Base-by-base conservation (phyloP, 1,140 invertebrate species). In the Leptestheria dahalacensis region DNA sequence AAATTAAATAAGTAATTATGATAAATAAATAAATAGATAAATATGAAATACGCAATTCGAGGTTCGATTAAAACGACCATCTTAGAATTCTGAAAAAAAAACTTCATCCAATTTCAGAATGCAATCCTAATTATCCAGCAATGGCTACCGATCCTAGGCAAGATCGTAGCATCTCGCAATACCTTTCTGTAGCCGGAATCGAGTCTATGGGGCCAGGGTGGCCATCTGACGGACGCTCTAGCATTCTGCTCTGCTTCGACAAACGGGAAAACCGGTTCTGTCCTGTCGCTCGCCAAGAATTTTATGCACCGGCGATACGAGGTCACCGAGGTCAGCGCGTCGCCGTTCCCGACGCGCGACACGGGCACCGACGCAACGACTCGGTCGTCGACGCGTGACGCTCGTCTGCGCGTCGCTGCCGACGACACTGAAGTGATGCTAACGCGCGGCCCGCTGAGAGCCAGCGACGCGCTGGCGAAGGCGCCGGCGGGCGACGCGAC, bases 161-260 rank as follows among this genome's bases (percentile, higher is more conserved):
- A 41, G 6, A 41, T 9, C 6, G 33, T 41, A 25, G n/a, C n/a
- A n/a, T n/a, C n/a, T n/a, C n/a, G n/a, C n/a, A 47, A 10, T 48
- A 61, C 61, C 61, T 61, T 61, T 47, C 28, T 15, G 15, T 21
- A 47, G 25, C 61, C 61, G 1, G 48, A 51, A 41, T 57, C 53
- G 23, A 61, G 33, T 29, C 61, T 23, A 15, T 59, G 53, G 23
- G 61, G 61, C 54, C 61, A 61, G 33, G 55, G 54, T 15, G 61
- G 61, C 61, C 61, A 61, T 9, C 55, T 33, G 33, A 57, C 51
- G 28, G 25, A 25, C 2, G 41, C 33, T 12, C 29, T 46, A 12
- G 52, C 52, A 20, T 61, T 61, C 26, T 61, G 23, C 3, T 25
- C 15, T 21, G 46, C 55, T 51, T 61, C 61, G 20, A 33, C 26